A percentile compares a stretch with the other conserved stretches of the same genome.
phyloP scores from a whole-genome alignment of 2,113 vertebrate species.

The Tupaia chinensis region DNA sequence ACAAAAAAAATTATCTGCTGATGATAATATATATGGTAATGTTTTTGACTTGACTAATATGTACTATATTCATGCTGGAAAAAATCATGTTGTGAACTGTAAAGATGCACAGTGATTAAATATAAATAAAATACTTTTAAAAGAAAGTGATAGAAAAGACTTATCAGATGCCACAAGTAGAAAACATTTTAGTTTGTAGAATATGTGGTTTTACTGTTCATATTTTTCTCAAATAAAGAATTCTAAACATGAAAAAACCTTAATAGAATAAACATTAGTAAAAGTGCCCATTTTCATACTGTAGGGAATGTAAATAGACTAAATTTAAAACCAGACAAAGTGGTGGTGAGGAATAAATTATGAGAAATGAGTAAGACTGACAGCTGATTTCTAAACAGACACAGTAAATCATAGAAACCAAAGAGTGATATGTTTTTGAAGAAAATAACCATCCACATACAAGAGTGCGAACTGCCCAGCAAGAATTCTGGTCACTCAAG shows the following conservation, averaged over 20 bases:
- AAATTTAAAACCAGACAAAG: background rate
- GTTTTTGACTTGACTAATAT: too few relatives aligned
- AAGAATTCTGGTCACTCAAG: background rate
- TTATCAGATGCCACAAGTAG: background rate
- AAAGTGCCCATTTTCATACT: background rate
- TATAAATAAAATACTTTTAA: too few relatives aligned
- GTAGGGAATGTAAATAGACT: background rate
- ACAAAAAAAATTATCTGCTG: too few relatives aligned
- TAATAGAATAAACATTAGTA: background rate
- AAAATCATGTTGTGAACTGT: too few relatives aligned
- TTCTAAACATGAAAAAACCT: background rate
- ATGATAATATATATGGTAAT: too few relatives aligned
- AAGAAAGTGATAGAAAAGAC: too few relatives aligned
- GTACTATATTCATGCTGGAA: too few relatives aligned
- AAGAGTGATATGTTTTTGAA: background rate
- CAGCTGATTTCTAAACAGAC: background rate
- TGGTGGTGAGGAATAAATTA: background rate
- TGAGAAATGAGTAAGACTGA: background rate
- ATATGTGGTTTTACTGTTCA: background rate
- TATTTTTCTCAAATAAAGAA: background rate
- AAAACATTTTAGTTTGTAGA: background rate
- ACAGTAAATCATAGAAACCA: background rate
- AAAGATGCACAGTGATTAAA: too few relatives aligned
- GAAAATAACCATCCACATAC: background rate
- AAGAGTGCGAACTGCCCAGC: background rate